These are phyloP conservation scores for Protonemura montana DNA, from an alignment of 2,888 invertebrate species.

Conservation along the genomic window DNA sequence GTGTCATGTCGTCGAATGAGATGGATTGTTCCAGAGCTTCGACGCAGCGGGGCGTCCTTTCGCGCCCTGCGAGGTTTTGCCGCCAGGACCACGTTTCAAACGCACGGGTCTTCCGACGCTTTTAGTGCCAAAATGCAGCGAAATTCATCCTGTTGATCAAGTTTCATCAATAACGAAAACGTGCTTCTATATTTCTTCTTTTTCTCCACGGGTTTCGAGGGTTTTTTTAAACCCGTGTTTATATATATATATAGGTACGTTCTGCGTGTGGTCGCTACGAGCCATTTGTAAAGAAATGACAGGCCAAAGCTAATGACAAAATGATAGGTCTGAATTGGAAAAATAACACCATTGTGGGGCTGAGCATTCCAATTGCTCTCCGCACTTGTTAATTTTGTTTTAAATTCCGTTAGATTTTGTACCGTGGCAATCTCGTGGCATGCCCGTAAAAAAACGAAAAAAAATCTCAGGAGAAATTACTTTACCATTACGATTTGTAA, in stretches of 20 bases:
- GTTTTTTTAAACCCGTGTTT: background rate
- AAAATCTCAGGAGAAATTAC: background rate
- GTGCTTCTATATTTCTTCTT: background rate
- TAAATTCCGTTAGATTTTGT: background rate
- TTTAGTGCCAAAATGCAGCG: too few species aligned
- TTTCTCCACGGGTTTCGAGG: background rate
- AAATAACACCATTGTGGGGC: slow-evolving; percentile 7
- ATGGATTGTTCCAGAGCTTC: slow-evolving; percentile 22
- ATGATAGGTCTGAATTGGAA: slow-evolving; percentile 13
- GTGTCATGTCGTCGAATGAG: slow-evolving; percentile 3
- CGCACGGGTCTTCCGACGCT: too few species aligned
- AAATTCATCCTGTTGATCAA: too few species aligned
- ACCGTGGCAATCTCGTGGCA: background rate
- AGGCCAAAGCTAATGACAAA: slow-evolving; percentile 23
- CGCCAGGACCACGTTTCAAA: too few species aligned
- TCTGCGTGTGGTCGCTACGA: slow-evolving; percentile 21
- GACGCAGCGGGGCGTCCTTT: slow-evolving; percentile 4
- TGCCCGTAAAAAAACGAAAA: background rate
- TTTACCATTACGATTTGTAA: background rate
- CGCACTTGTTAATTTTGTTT: slow-evolving; percentile 7
- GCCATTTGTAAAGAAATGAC: slow-evolving; percentile 17
- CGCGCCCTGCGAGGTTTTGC: background rate
- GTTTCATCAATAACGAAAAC: background rate
- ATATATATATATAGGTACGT: too few species aligned
- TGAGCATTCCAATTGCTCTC: background rate